Percentiles rank a stretch among this genome's conserved stretches.
These are phyloP conservation scores for Calcarius lapponicus DNA, from an alignment of 2,797 vertebrate genomes.

Conservation along the genomic window DNA sequence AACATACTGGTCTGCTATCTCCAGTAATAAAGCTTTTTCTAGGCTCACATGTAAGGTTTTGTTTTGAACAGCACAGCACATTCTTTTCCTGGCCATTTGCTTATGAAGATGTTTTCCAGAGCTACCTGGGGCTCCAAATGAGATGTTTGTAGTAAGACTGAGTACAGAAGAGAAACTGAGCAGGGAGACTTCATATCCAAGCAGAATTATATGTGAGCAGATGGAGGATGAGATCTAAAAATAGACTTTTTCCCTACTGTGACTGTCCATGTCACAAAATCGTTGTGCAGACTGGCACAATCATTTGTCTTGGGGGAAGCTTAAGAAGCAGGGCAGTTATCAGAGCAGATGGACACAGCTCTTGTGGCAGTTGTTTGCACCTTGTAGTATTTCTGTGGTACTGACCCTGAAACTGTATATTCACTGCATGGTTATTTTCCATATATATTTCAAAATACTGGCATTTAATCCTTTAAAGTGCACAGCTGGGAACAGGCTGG, in stretches of 20 bases:
- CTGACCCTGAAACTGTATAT: background rate
- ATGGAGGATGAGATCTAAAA: conserved; percentile 57
- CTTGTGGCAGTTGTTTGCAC: background rate
- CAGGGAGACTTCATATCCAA: background rate
- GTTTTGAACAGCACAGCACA: background rate
- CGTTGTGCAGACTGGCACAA: background rate
- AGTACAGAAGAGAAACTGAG: background rate
- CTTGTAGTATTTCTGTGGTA: background rate
- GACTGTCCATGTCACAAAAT: conserved; percentile 30
- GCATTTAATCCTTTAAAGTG: background rate
- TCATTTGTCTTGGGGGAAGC: background rate
- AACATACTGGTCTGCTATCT: background rate
- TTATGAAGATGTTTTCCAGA: background rate
- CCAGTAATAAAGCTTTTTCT: background rate
- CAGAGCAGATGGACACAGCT: conserved; percentile 18
- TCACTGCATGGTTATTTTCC: background rate
- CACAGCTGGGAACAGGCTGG: background rate
- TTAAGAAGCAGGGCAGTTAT: background rate
- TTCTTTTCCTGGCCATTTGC: background rate
- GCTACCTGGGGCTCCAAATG: background rate
- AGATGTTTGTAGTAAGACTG: background rate
- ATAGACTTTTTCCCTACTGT: conserved; percentile 27
- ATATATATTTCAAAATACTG: background rate
- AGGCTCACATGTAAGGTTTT: background rate
- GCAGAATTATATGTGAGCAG: conserved; percentile 18